These are phyloP conservation scores for Acanthis flammea DNA, from an alignment of 2,797 vertebrate genomes.

Conservation along the genomic window DNA sequence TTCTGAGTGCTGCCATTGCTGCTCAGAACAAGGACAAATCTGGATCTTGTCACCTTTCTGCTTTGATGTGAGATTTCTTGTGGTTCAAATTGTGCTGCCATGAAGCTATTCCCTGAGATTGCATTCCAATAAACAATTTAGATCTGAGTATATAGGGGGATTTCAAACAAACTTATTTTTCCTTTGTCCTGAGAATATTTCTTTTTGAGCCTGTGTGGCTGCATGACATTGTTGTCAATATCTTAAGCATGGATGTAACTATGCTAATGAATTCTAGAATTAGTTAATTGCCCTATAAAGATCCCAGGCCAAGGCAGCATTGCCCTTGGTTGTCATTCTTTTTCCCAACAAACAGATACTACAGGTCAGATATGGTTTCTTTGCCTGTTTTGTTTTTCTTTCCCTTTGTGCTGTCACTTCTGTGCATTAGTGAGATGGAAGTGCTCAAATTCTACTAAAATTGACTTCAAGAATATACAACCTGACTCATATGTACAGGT, in stretches of 20 bases:
- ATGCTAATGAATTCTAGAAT: neutral
- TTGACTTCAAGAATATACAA: rapidly evolving
- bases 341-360: neutral
- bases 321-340: neutral
- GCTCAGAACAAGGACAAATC: neutral
- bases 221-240: neutral
- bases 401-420: neutral
- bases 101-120: neutral
- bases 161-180: neutral
- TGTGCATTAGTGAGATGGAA: neutral
- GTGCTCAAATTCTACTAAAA: neutral
- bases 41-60: neutral
- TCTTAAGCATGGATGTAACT: neutral
- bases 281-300: neutral
- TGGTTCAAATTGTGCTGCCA: neutral
- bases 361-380: neutral
- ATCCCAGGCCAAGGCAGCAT: neutral
- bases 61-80: neutral
- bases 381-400: neutral
- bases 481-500: neutral
- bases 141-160: neutral
- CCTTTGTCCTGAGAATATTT: neutral
- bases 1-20: neutral
- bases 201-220: neutral
- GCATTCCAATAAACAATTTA: neutral